A percentile compares a stretch with the other conserved stretches of the same genome.
These are phyloP conservation scores for Cyrtonyx montezumae DNA, from an alignment of 2,113 vertebrate genomes.

Conservation along the genomic window DNA sequence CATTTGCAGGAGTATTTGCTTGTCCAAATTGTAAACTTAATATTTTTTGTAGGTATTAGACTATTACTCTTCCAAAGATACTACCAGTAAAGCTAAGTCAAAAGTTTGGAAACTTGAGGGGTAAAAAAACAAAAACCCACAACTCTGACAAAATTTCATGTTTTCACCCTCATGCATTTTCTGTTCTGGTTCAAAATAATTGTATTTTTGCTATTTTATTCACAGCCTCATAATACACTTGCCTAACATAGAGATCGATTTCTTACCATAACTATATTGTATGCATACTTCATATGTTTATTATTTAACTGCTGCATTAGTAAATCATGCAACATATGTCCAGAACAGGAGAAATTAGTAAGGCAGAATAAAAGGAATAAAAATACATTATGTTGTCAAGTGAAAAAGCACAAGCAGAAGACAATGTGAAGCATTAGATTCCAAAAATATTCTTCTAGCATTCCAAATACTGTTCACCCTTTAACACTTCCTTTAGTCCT, in stretches of 20 bases:
- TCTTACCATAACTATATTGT: not conserved
- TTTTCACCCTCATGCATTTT: not conserved
- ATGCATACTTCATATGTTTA: not conserved
- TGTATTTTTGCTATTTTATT: not conserved
- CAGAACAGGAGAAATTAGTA: not conserved
- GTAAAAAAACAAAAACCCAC: not conserved
- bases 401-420: conserved; percentile 25
- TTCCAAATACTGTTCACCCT: conserved; percentile 32
- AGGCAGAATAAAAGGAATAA: not conserved
- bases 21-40: not conserved
- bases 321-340: not conserved
- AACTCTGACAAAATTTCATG: not conserved
- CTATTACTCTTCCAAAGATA: not conserved
- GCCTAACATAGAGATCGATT: not conserved
- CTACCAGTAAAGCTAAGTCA: not conserved
- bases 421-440: not conserved
- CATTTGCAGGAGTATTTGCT: not conserved
- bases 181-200: not conserved
- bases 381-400: not conserved
- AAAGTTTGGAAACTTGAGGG: not conserved
- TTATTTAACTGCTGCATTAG: not conserved
- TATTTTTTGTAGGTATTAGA: not conserved
- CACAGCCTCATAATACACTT: not conserved
- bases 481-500: conserved; percentile 50
- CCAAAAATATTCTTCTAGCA: not conserved